These are phyloP conservation scores for Grallaria varia DNA, from an alignment of 2,113 vertebrate genomes.

Conservation along the genomic window DNA sequence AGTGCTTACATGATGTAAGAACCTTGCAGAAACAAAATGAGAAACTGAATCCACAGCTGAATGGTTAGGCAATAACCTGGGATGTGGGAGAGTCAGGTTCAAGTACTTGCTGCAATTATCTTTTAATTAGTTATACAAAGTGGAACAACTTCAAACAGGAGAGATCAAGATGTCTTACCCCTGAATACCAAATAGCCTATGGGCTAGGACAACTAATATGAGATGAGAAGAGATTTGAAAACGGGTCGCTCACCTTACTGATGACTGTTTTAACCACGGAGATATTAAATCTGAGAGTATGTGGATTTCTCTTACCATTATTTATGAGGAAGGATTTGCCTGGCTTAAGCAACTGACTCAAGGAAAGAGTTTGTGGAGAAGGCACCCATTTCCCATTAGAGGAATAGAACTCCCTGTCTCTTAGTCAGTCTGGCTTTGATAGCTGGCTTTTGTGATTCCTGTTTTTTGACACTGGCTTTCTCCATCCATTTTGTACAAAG, in stretches of 20 bases:
- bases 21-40: constrained; percentile 8
- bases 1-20: constrained; percentile 6
- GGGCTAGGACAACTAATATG: constrained; percentile 41
- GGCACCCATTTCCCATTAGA: background rate
- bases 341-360: constrained; percentile 25
- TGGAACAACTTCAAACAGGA: constrained; percentile 65
- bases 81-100: constrained; percentile 59
- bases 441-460: background rate
- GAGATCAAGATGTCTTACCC: constrained; percentile 32
- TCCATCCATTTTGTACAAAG: background rate
- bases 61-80: constrained; percentile 48
- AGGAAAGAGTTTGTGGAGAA: constrained; percentile 10
- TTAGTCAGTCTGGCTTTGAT: background rate
- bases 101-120: constrained; percentile 57
- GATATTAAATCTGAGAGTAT: constrained; percentile 61
- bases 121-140: constrained; percentile 70
- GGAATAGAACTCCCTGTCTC: background rate
- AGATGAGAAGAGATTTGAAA: constrained; percentile 45
- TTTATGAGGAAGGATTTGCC: constrained; percentile 39
- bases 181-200: constrained; percentile 44
- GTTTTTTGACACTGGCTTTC: background rate
- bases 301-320: constrained; percentile 22
- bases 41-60: constrained; percentile 9
- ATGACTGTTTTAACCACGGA: constrained; percentile 59
- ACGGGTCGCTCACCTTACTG: constrained; percentile 45